Evolutionary conservation across 2,113 vertebrate species (phyloP), one percentile per base, ranked within the genome.

Genomic region (Peromyscus californicus): DNA sequence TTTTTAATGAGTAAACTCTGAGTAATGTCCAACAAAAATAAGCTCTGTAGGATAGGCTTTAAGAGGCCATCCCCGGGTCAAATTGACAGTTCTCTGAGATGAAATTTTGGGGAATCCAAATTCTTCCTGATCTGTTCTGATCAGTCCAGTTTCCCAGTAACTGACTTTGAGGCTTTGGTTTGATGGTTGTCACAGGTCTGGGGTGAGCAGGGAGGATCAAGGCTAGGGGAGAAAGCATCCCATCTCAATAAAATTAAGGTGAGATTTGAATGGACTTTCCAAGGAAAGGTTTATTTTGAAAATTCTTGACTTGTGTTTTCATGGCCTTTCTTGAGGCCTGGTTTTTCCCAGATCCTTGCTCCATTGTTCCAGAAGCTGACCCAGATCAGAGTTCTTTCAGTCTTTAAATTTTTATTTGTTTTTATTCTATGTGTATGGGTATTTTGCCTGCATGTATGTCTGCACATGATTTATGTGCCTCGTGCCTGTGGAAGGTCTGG

Each of bases 1-100:
- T 42, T 15, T 74, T 74, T 10, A 74, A 6, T 9, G n/a, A 57
- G 42, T 19, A 36, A 82, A 9, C 39, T 87, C 79, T 93, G 74
- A 70, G 84, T 93, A 29, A 85, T 33, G 36, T 83, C 70, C 69
- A 86, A 72, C 51, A 72, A 90, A 85, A 93, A 72, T 36, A 90
- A 29, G 3, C 3, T 16, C 16, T 33, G 13, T 36, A 33, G 24
- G 51, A 51, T 26, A 89, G 33, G 51, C 45, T 51, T 86, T 57
- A 45, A 78, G 69, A 69, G 51, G 83, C 36, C 74, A 42, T 92
- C 16, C 21, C 26, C 21, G 22, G 59, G 36, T 67, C 75, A 33
- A 29, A 80, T 9, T 48, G 74, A 72, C 33, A 24, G 0, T 65
- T 59, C 42, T 36, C 67, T 65, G 84, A 22, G 12, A 33, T 45